These are phyloP conservation scores for Leptinotarsa juncta DNA, from an alignment of 2,888 invertebrate species.

Conservation along the genomic window DNA sequence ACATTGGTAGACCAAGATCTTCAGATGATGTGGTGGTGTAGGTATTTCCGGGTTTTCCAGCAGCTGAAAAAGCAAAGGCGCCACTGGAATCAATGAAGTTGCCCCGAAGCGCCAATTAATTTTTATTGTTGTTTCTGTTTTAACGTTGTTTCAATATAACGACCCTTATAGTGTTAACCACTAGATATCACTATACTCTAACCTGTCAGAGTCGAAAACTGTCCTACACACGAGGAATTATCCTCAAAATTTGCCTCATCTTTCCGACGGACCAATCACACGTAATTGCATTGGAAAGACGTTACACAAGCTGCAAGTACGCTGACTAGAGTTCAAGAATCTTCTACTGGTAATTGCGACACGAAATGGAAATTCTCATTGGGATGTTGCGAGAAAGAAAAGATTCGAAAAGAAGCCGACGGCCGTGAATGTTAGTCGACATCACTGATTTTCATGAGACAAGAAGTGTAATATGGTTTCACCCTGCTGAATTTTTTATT, in stretches of 20 bases:
- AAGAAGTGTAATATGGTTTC: constrained; percentile 12
- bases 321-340: constrained; percentile 31
- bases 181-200: background rate
- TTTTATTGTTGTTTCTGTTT: too few relatives aligned
- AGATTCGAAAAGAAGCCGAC: background rate
- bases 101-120: too few relatives aligned
- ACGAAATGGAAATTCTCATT: constrained; percentile 26
- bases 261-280: background rate
- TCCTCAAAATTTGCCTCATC: background rate
- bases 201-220: background rate
- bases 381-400: constrained; percentile 19
- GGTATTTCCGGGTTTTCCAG: too few relatives aligned
- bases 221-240: background rate
- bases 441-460: constrained; percentile 1
- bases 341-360: constrained; percentile 34
- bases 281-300: background rate
- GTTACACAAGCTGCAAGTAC: background rate
- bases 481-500: constrained; percentile 2
- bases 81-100: too few relatives aligned
- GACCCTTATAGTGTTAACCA: too few relatives aligned
- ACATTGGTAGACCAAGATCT: too few relatives aligned
- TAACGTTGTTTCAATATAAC: too few relatives aligned
- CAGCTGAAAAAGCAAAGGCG: too few relatives aligned
- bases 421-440: background rate
- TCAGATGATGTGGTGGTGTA: too few relatives aligned